Percentiles rank a stretch among this genome's conserved stretches.
These are phyloP conservation scores for Caenorhabditis sulstoni DNA, from an alignment of 2,888 invertebrate genomes.

Conservation along the genomic window DNA sequence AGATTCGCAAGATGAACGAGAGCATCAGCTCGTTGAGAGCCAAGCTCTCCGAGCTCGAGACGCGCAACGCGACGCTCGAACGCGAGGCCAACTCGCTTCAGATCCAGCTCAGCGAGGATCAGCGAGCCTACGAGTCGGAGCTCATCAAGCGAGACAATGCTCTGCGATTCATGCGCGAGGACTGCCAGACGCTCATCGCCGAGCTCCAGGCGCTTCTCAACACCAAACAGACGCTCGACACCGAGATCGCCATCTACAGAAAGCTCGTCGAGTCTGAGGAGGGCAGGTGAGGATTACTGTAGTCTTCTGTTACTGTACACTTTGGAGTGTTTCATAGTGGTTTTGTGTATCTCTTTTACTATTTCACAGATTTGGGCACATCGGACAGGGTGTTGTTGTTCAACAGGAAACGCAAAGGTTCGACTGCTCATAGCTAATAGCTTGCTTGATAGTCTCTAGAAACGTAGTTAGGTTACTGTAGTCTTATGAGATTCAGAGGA, in stretches of 20 bases:
- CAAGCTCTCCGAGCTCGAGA: constrained; percentile 59
- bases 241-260: constrained; percentile 83
- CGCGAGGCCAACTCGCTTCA: constrained; percentile 78
- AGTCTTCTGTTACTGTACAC: too few species aligned
- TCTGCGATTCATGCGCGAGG: constrained; percentile 80
- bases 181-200: constrained; percentile 81
- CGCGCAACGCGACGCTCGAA: constrained; percentile 54
- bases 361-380: constrained; percentile 48
- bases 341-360: not conserved
- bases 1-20: constrained; percentile 70
- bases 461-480: constrained; percentile 10
- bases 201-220: constrained; percentile 81
- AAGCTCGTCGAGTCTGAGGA: constrained; percentile 83
- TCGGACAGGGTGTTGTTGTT: constrained; percentile 43
- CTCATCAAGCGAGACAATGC: constrained; percentile 78
- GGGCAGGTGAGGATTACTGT: constrained; percentile 78
- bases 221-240: constrained; percentile 83
- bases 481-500: constrained; percentile 16
- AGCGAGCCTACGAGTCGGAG: constrained; percentile 81
- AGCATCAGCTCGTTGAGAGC: constrained; percentile 50
- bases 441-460: not conserved
- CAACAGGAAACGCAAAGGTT: constrained; percentile 32
- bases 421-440: constrained; percentile 8
- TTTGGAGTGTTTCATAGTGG: too few species aligned
- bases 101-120: constrained; percentile 82